phyloP scores from a whole-genome alignment of 2,113 vertebrate genomes.

The Indicator indicator region DNA sequence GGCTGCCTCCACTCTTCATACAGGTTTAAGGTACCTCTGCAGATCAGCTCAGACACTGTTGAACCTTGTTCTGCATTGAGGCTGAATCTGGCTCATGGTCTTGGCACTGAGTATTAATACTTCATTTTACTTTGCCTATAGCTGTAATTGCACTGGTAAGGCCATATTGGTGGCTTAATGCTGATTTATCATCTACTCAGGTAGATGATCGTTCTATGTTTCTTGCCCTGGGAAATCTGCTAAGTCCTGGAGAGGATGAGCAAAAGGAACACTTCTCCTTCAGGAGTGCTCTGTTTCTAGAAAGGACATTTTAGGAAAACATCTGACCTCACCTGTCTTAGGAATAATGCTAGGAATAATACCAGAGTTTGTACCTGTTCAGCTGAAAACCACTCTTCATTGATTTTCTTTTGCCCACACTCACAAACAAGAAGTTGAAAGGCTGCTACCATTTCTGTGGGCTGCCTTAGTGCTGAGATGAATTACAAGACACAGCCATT shows the following conservation, averaged over 20 bases:
- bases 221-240: neutral
- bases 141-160: neutral
- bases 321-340: neutral
- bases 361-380: neutral
- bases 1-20: accelerated
- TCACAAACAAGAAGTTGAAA: conserved; percentile 1
- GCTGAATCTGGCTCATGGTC: neutral
- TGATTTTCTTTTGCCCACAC: neutral
- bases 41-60: neutral
- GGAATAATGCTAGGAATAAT: neutral
- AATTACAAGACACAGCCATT: neutral
- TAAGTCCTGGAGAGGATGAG: neutral
- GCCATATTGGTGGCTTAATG: neutral
- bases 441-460: neutral
- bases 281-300: neutral
- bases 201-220: neutral
- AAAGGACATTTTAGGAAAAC: neutral
- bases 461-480: neutral
- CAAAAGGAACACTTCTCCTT: neutral
- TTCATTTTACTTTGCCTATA: neutral
- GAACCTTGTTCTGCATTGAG: neutral
- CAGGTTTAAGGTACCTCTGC: neutral
- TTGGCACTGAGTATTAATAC: neutral
- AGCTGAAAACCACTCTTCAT: neutral
- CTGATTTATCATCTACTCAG: neutral